phyloP scores from a whole-genome alignment of 2,888 invertebrate genomes.

The Caenorhabditis sp. region DNA sequence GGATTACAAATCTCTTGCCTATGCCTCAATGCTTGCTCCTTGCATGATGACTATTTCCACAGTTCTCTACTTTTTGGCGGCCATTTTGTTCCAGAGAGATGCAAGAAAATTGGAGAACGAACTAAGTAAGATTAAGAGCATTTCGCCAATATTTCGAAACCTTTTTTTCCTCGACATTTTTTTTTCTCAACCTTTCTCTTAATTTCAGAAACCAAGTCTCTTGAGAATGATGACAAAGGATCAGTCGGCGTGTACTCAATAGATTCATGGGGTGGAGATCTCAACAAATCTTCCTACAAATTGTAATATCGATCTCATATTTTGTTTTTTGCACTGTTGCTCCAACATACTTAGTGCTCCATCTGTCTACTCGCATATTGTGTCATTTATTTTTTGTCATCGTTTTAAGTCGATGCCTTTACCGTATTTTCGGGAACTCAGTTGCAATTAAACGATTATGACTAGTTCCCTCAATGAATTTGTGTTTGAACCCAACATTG shows the following conservation, averaged over 20 bases:
- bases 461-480: constrained; percentile 2
- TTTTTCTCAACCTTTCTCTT: constrained; percentile 27
- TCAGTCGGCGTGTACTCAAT: constrained; percentile 25
- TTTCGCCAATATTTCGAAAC: constrained; percentile 40
- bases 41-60: constrained; percentile 55
- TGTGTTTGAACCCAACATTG: background rate
- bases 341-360: too few relatives aligned
- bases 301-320: constrained; percentile 37
- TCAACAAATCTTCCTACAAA: constrained; percentile 13
- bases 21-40: constrained; percentile 59
- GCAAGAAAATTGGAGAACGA: constrained; percentile 52
- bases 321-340: background rate
- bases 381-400: too few relatives aligned
- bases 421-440: constrained; percentile 31
- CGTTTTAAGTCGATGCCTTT: constrained; percentile 42
- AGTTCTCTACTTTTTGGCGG: constrained; percentile 62
- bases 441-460: constrained; percentile 52
- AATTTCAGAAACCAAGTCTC: constrained; percentile 17
- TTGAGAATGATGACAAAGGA: constrained; percentile 36
- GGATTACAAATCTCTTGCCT: constrained; percentile 56
- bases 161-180: constrained; percentile 1
- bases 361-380: too few relatives aligned
- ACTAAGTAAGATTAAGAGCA: constrained; percentile 63
- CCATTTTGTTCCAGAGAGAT: constrained; percentile 60
- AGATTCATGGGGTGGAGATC: constrained; percentile 27